A percentile compares a stretch with the other conserved stretches of the same genome.
Conservation (phyloP, 2,113 vertebrate species). For the Datnioides undecimradiatus region DNA sequence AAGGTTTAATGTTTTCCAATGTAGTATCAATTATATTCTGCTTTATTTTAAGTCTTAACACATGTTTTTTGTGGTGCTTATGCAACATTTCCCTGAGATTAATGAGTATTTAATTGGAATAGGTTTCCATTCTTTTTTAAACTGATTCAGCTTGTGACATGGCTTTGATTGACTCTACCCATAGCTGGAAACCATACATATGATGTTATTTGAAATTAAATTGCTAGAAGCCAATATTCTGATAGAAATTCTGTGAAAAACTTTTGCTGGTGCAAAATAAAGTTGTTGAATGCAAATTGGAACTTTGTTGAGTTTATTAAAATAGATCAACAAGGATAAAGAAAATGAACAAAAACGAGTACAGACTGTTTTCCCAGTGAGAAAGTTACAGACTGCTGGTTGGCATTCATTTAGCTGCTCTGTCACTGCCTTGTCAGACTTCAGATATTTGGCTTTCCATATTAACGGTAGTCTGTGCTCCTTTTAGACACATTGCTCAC, state of each 20-base stretch:
- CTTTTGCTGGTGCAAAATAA: background rate
- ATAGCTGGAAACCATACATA: background rate
- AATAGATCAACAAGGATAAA: background rate
- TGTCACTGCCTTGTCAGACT: background rate
- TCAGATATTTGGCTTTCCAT: conserved; percentile 39
- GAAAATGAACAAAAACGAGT: background rate
- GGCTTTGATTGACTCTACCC: background rate
- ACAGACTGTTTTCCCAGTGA: background rate
- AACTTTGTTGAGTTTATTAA: too few species aligned
- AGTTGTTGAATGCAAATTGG: background rate
- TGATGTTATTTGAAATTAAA: background rate
- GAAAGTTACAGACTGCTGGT: background rate
- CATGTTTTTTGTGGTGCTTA: background rate
- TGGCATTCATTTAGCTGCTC: background rate
- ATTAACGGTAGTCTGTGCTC: background rate
- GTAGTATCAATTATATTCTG: too few species aligned
- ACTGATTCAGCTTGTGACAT: background rate
- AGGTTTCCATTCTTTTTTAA: background rate
- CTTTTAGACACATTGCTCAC: conserved; percentile 62
- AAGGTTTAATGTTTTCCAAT: background rate
- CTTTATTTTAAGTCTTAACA: background rate
- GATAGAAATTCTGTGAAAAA: too few species aligned
- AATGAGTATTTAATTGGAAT: background rate
- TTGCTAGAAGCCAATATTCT: background rate
- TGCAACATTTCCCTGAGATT: background rate